Conservation (phyloP, 2,888 invertebrate species). For the Neocrepidodera transversa region DNA sequence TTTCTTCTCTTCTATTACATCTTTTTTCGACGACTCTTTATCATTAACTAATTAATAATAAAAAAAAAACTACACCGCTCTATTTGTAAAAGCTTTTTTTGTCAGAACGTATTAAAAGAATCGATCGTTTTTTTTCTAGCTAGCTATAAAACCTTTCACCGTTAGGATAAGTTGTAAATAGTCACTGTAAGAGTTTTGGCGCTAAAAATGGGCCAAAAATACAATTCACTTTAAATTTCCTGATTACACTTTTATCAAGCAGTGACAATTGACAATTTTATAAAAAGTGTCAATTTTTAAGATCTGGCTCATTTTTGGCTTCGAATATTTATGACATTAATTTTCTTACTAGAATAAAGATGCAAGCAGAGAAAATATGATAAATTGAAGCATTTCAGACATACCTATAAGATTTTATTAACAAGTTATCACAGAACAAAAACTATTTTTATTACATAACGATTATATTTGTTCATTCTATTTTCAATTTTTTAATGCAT, state of each 20-base stretch:
- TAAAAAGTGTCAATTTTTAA: neutral
- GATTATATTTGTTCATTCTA: no score
- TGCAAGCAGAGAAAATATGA: neutral
- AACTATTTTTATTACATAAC: neutral
- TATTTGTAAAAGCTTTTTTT: constrained; percentile 20
- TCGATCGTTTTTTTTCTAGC: constrained; percentile 8
- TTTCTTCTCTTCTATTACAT: constrained; percentile 7
- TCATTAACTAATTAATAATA: constrained; percentile 1
- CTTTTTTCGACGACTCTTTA: constrained; percentile 13
- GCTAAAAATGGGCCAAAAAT: constrained; percentile 1
- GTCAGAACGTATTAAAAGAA: constrained; percentile 2
- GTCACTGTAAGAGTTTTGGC: neutral
- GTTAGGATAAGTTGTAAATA: constrained; percentile 14
- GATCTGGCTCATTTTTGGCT: constrained; percentile 1
- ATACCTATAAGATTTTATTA: constrained; percentile 13
- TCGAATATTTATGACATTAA: neutral
- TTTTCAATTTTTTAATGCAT: no score
- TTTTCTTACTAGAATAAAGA: neutral
- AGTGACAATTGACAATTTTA: neutral
- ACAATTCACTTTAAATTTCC: neutral
- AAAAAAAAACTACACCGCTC: constrained; percentile 13
- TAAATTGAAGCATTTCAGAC: constrained; percentile 50
- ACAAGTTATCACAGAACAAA: constrained; percentile 3
- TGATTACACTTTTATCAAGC: neutral
- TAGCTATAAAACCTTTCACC: constrained; percentile 10